A percentile compares a stretch with the other conserved stretches of the same genome.
phyloP scores from a whole-genome alignment of 2,797 vertebrate genomes.

The Esox masquinongy region DNA sequence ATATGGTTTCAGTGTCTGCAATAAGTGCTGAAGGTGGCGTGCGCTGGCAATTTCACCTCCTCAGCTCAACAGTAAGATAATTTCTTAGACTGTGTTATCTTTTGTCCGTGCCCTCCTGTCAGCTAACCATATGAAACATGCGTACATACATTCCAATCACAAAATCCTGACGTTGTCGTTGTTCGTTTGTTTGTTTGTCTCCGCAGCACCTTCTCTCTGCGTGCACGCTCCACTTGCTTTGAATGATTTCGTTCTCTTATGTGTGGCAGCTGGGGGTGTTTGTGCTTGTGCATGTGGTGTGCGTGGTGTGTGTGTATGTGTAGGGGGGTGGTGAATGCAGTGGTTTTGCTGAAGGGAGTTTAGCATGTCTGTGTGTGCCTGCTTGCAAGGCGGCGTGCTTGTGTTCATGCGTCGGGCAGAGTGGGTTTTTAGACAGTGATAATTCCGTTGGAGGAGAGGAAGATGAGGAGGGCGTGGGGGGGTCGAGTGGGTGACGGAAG shows the following conservation, averaged over 20 bases:
- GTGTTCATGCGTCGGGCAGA: conserved; percentile 24
- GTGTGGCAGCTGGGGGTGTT: conserved; percentile 4
- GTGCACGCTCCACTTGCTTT: conserved; percentile 59
- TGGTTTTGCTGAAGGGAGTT: too few relatives aligned
- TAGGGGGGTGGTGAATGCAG: not conserved
- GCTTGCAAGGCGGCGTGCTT: not conserved
- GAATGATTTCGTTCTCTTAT: conserved; percentile 38
- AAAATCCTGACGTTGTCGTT: conserved; percentile 1
- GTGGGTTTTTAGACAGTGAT: conserved; percentile 54
- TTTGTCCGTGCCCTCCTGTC: conserved; percentile 43
- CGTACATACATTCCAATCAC: not conserved
- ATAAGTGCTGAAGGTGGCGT: conserved; percentile 37
- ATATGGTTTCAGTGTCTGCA: conserved; percentile 65
- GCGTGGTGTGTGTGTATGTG: conserved; percentile 24
- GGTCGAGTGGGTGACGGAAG: conserved; percentile 44
- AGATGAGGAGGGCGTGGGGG: conserved; percentile 43
- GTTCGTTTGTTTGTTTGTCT: conserved; percentile 40
- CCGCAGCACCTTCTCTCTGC: conserved; percentile 47
- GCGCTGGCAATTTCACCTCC: conserved; percentile 42
- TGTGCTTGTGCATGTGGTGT: conserved; percentile 17
- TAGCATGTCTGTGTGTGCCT: conserved; percentile 20
- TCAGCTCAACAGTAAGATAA: conserved; percentile 41
- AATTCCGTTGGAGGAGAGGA: conserved; percentile 67
- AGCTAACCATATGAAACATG: conserved; percentile 26
- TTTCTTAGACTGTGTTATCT: conserved; percentile 43